Base-by-base conservation (phyloP, 1,140 invertebrate species). In the Neotoxoptera formosana region DNA sequence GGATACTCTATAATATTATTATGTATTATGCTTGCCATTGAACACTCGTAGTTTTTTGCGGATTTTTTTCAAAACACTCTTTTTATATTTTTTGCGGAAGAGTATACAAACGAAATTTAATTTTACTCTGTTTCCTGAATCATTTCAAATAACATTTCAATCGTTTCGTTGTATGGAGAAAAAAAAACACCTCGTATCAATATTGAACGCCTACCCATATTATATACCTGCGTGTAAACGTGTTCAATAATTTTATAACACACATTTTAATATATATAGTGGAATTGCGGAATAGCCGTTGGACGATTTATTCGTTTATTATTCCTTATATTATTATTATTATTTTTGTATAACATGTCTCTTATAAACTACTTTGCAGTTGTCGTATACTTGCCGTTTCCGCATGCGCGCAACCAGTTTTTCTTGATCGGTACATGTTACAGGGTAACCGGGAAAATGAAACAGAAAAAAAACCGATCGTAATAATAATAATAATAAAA, bases 401-500 rank as follows among this genome's bases (percentile, higher is more conserved):
- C 90, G 90, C 60, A 41, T 91, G 25, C 17, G 36, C 34, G 36
- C 51, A 36, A 89, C 90, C 56, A 91, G 90, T 91, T 91, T 91
- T 91, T 91, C 90, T 91, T 67, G 56, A 76, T 45, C 45, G 20
- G 87, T 48, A 84, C 83, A 41, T 14, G 83, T 84, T 83, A 51
- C 47, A n/a, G 9, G 23, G 48, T 21, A 89, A 89, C 34, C n/a
- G 48, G 48, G 45, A 89, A 89, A 89, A 51, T 34, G 34, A 41
- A 84, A 41, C 81, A 23, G 7, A 83, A 84, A 23, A 41, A 23
- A 25, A 25, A 84, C n/a, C 4, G 34, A 36, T 83, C 7, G 76
- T 21, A n/a, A 76, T n/a, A 76, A n/a, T n/a, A 67, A 60, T 60
- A 60, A n/a, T n/a, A n/a, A n/a, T n/a, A n/a, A n/a, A n/a, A n/a